A percentile compares a stretch with the other conserved stretches of the same genome.
These are phyloP conservation scores for Agrilus biguttatus DNA, from an alignment of 2,888 invertebrate genomes.

Conservation along the genomic window DNA sequence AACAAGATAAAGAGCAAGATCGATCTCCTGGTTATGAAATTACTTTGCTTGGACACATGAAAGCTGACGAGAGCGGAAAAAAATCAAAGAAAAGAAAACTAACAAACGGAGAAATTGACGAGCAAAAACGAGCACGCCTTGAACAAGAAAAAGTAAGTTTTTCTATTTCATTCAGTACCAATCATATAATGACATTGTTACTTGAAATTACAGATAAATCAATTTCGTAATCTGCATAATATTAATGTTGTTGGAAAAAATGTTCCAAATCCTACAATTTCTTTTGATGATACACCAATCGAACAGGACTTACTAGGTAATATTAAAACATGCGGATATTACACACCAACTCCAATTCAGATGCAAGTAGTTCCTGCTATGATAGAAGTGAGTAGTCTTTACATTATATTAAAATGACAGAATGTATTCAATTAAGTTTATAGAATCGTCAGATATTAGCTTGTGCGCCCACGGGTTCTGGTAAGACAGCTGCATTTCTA, in stretches of 20 bases:
- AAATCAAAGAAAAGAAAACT: slow-evolving; percentile 20
- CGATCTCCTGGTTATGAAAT: slow-evolving; percentile 7
- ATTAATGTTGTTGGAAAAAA: slow-evolving; percentile 69
- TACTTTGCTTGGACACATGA: slow-evolving; percentile 17
- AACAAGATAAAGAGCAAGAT: not conserved
- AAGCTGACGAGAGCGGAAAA: slow-evolving; percentile 4
- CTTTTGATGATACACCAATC: slow-evolving; percentile 54
- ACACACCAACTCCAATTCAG: slow-evolving; percentile 76
- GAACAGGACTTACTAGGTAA: slow-evolving; percentile 49
- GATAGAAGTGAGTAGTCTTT: slow-evolving; percentile 43
- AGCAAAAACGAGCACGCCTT: slow-evolving; percentile 17
- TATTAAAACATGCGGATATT: slow-evolving; percentile 53
- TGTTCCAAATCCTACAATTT: slow-evolving; percentile 59
- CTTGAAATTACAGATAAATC: slow-evolving; percentile 44
- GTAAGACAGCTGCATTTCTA: slow-evolving; percentile 91
- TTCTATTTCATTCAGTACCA: not conserved
- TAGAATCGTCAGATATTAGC: slow-evolving; percentile 74
- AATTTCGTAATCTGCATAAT: slow-evolving; percentile 56
- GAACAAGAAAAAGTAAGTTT: slow-evolving; percentile 14
- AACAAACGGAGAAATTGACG: slow-evolving; percentile 13
- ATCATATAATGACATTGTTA: not conserved
- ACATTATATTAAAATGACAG: too few relatives aligned
- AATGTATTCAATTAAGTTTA: slow-evolving; percentile 3
- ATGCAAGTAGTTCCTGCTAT: slow-evolving; percentile 86
- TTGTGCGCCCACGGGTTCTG: slow-evolving; percentile 95